Evolutionary conservation across 2,797 vertebrate species (phyloP).

Genomic region (Gymnothorax reevesii): DNA sequence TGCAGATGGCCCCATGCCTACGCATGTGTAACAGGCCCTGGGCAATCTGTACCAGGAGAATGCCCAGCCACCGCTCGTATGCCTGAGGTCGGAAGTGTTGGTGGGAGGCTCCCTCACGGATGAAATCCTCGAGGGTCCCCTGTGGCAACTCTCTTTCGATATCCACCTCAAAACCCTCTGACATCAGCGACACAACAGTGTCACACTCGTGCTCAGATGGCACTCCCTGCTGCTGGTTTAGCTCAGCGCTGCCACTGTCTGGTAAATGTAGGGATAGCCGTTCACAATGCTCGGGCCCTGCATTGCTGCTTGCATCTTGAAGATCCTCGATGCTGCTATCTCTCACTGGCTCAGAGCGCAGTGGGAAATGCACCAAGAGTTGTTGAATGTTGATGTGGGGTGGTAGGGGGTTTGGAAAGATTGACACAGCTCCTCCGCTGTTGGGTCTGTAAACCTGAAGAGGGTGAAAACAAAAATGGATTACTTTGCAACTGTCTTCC

Average conservation of each 20-base stretch:
- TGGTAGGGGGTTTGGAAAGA: slow-evolving; percentile 32
- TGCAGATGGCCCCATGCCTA: slow-evolving; percentile 36
- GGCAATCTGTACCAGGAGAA: slow-evolving; percentile 78
- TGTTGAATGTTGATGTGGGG: slow-evolving; percentile 68
- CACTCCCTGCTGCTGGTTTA: background rate
- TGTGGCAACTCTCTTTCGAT: slow-evolving; percentile 72
- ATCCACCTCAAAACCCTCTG: slow-evolving; percentile 46
- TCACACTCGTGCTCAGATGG: background rate
- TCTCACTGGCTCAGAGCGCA: background rate
- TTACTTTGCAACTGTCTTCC: too few relatives aligned
- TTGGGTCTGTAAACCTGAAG: slow-evolving; percentile 53
- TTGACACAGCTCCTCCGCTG: slow-evolving; percentile 16
- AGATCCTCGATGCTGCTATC: background rate
- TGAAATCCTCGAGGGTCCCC: slow-evolving; percentile 74
- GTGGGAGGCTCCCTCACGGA: slow-evolving; percentile 45
- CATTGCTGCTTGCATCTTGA: background rate
- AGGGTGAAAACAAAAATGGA: slow-evolving; percentile 32
- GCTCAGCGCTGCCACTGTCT: slow-evolving; percentile 48
- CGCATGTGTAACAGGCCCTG: slow-evolving; percentile 69
- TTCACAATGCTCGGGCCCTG: background rate
- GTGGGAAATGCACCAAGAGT: slow-evolving; percentile 58
- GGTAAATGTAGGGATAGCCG: slow-evolving; percentile 30
- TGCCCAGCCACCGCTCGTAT: slow-evolving; percentile 69
- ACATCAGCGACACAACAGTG: slow-evolving; percentile 54
- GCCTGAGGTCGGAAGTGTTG: slow-evolving; percentile 51